Conservation (phyloP, 2,797 vertebrate species). For the Gobio occitaniae region DNA sequence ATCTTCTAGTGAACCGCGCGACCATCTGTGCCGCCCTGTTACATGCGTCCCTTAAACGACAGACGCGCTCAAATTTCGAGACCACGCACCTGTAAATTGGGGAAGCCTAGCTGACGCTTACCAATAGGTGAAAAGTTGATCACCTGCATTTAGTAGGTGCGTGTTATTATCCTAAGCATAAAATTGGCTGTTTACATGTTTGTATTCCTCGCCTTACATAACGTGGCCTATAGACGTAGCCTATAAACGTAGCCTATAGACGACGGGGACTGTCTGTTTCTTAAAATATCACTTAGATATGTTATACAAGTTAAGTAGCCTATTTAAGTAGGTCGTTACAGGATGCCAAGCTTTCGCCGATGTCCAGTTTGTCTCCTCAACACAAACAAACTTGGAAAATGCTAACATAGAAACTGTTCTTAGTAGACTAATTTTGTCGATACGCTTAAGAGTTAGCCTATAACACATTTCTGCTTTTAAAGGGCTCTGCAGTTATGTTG, state of each 20-base stretch:
- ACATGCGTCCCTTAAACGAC: conserved; percentile 49
- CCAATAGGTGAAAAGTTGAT: neutral
- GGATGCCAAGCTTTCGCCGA: neutral
- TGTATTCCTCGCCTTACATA: neutral
- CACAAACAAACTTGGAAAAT: neutral
- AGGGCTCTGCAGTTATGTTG: neutral
- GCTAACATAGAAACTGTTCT: neutral
- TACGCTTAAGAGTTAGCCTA: neutral
- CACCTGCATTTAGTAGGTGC: neutral
- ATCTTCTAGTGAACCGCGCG: conserved; percentile 66
- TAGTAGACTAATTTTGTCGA: neutral
- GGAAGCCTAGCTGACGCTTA: neutral
- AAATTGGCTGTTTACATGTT: neutral
- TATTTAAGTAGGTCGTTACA: neutral
- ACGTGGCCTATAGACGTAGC: too few species aligned
- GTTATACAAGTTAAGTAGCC: neutral
- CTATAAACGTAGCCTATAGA: too few species aligned
- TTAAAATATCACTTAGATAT: neutral
- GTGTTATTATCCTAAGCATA: neutral
- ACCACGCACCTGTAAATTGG: neutral
- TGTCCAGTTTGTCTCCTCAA: neutral
- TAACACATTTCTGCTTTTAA: neutral
- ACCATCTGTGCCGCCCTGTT: conserved; percentile 63
- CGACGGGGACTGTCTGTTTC: neutral
- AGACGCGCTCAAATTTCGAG: conserved; percentile 55